These are phyloP conservation scores for Lasioglossum zephyrum DNA, from an alignment of 2,888 invertebrate species.

Conservation along the genomic window DNA sequence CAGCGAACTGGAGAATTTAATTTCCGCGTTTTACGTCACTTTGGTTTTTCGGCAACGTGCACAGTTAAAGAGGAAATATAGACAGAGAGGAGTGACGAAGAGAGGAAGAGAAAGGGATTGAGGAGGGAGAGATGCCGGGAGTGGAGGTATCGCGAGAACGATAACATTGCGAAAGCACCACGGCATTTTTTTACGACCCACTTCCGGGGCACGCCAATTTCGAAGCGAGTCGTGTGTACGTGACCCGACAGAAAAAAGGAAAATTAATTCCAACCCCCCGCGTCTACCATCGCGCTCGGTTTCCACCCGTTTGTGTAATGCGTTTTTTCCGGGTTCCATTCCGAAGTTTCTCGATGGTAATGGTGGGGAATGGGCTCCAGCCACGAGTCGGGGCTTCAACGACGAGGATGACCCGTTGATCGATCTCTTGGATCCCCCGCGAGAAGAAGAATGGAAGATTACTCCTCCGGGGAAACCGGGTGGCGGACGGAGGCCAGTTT, in stretches of 20 bases:
- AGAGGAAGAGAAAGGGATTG: neutral
- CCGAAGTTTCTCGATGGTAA: constrained; percentile 44
- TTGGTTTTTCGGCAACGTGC: constrained; percentile 11
- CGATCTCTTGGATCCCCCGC: neutral
- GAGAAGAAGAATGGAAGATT: neutral
- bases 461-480: neutral
- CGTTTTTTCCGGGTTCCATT: constrained; percentile 48
- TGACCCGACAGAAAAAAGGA: constrained; percentile 32
- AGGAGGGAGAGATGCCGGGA: neutral
- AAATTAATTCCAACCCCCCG: constrained; percentile 52
- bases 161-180: constrained; percentile 37
- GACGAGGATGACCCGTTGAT: neutral
- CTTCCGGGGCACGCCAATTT: constrained; percentile 51
- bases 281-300: neutral
- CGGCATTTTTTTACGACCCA: constrained; percentile 58
- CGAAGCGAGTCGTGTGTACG: constrained; percentile 31
- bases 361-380: constrained; percentile 13
- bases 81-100: too few species aligned
- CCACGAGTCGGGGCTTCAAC: neutral
- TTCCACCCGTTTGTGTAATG: constrained; percentile 50
- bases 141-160: constrained; percentile 26
- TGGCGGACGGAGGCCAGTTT: neutral
- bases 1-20: constrained; percentile 19
- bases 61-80: neutral
- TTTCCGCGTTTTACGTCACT: constrained; percentile 18